Base-by-base conservation (phyloP, 2,888 invertebrate species). In the Chironomus tentans region DNA sequence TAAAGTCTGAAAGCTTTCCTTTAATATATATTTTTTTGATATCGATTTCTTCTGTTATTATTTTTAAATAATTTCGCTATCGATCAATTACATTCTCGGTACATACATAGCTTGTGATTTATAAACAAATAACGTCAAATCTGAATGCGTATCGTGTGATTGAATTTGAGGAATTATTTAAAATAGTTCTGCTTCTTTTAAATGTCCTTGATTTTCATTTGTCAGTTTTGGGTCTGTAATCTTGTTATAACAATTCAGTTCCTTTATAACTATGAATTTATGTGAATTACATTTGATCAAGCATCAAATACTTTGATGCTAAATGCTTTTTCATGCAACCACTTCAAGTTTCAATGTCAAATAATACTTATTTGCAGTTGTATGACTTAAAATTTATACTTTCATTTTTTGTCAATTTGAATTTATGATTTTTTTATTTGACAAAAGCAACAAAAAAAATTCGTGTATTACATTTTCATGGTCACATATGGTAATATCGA, bases 401-500 rank as follows among this genome's bases (percentile, higher is more conserved):
- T 56, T 56, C 7, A 12, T 15, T 56, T 56, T 18, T 56, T 56
- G 56, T 56, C 56, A 18, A 15, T 18, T 56, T n/a, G 56, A n/a
- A 56, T 56, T 38, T 38, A 38, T 38, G 38, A 38, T 10, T 38
- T 6, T 28, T 10, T 10, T 38, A 38, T 38, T 38, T 38, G 38
- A 38, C 38, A 38, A 38, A 38, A 38, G 38, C 1, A 28, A 24
- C 3, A 2, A 38, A 38, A 10, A 38, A 38, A 38, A 38, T 10
- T 38, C 38, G 38, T 38, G 38, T 38, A 38, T 38, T 38, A 38
- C 38, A 56, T 10, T n/a, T 47, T 15, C 50, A 71, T 48, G 71
- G 71, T 56, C 71, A 24, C 71, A 71, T 71, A 71, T 71, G 71
- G 71, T 21, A 50, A 56, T 71, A 65, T 65, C 21, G 13, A 24